Percentiles rank a stretch among this genome's conserved stretches.
Evolutionary conservation across 2,888 invertebrate genomes (phyloP).

Genomic region (Aphodius granarius): DNA sequence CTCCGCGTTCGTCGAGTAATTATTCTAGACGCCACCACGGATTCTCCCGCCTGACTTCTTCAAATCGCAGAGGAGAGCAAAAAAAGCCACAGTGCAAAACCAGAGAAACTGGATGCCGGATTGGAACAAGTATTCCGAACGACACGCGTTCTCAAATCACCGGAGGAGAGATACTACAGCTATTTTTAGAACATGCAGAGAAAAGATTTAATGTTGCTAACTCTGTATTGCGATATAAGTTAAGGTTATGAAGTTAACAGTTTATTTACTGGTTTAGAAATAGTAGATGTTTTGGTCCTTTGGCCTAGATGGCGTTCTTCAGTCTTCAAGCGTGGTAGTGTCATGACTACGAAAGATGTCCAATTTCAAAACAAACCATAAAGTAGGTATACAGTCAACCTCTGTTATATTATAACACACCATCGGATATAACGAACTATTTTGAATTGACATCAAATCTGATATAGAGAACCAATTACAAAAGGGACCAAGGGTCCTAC

Average conservation of each 20-base stretch:
- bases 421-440: too few species aligned
- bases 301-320: not conserved
- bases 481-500: too few species aligned
- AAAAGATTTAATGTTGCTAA: not conserved
- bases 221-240: too few species aligned
- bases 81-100: not conserved
- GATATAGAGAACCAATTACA: too few species aligned
- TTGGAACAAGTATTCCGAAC: not conserved
- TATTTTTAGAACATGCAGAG: not conserved
- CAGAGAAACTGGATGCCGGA: not conserved
- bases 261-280: too few species aligned
- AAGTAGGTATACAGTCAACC: too few species aligned
- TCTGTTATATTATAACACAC: too few species aligned
- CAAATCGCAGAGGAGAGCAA: not conserved
- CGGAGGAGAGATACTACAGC: not conserved
- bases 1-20: not conserved
- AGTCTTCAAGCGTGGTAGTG: not conserved
- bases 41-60: not conserved
- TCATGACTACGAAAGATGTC: not conserved
- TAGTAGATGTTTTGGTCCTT: not conserved
- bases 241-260: too few species aligned
- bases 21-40: not conserved
- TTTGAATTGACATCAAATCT: too few species aligned
- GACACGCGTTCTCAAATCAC: not conserved
- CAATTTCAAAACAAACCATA: not conserved